phyloP scores from a whole-genome alignment of 2,888 invertebrate genomes.

The Uropetala carovei region DNA sequence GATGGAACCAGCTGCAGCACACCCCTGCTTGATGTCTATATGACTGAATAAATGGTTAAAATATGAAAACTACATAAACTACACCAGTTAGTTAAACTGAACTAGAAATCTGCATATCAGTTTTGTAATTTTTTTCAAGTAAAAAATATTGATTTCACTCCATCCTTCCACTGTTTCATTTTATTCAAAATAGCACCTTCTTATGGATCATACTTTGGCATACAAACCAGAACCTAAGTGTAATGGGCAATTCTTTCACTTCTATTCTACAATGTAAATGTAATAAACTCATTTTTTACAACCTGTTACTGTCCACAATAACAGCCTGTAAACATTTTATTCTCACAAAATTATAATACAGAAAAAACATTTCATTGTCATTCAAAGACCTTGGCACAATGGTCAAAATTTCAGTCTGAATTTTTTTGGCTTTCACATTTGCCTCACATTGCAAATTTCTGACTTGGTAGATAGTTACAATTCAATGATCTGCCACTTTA shows the following conservation, averaged over 20 bases:
- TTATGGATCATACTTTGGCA: not conserved
- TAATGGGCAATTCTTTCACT: not conserved
- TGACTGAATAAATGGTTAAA: not conserved
- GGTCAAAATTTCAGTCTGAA: conserved; percentile 37
- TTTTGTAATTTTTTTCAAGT: not conserved
- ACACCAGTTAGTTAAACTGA: too few species aligned
- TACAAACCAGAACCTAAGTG: not conserved
- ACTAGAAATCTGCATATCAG: not conserved
- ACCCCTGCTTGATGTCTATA: too few species aligned
- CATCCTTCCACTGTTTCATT: not conserved
- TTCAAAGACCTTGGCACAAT: conserved; percentile 18
- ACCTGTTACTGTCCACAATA: not conserved
- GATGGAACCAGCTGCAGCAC: too few species aligned
- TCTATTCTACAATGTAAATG: not conserved
- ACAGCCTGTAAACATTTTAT: not conserved
- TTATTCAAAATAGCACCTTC: not conserved
- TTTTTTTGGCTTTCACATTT: not conserved
- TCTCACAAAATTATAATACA: not conserved
- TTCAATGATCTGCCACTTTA: not conserved
- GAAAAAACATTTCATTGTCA: not conserved
- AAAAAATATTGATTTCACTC: not conserved
- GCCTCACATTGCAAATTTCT: not conserved
- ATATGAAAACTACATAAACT: conserved; percentile 9
- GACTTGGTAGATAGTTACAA: not conserved
- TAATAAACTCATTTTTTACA: not conserved